Evolutionary conservation across 2,797 vertebrate genomes (phyloP).

Genomic region (Margarornis squamiger): DNA sequence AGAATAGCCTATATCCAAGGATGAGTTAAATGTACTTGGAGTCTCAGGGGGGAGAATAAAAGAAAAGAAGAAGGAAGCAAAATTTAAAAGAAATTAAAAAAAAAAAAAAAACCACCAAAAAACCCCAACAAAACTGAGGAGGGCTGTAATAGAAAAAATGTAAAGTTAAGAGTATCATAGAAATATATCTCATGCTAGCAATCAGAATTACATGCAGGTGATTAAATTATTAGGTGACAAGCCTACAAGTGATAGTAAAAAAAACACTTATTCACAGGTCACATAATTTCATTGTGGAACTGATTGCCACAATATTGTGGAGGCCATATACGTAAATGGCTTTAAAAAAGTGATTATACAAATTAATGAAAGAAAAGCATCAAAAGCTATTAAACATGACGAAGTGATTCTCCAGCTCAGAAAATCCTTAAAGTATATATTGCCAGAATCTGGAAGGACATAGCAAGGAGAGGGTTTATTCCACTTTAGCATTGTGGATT

Average conservation of each 20-base stretch:
- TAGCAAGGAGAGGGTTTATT: neutral
- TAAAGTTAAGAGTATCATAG: neutral
- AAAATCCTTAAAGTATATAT: neutral
- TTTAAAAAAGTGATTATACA: slow-evolving; percentile 21
- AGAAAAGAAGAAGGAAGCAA: neutral
- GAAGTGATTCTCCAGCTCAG: neutral
- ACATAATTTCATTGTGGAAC: neutral
- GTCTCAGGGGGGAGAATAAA: neutral
- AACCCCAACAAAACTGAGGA: too few relatives aligned
- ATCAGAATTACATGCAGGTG: neutral
- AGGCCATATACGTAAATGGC: neutral
- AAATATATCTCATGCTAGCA: neutral
- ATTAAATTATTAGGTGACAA: neutral
- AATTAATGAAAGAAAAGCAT: slow-evolving; percentile 1
- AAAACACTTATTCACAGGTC: neutral
- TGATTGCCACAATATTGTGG: neutral
- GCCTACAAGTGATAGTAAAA: neutral
- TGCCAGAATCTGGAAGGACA: neutral
- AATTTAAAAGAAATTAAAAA: neutral
- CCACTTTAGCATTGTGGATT: neutral
- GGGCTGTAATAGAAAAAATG: neutral
- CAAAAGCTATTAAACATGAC: slow-evolving; percentile 12
- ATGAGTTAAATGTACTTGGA: neutral
- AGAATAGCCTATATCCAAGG: neutral
- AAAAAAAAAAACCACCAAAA: too few relatives aligned